Percentiles rank a stretch among this genome's conserved stretches.
Evolutionary conservation across 2,113 vertebrate genomes (phyloP).

Genomic region (Lontra canadensis): DNA sequence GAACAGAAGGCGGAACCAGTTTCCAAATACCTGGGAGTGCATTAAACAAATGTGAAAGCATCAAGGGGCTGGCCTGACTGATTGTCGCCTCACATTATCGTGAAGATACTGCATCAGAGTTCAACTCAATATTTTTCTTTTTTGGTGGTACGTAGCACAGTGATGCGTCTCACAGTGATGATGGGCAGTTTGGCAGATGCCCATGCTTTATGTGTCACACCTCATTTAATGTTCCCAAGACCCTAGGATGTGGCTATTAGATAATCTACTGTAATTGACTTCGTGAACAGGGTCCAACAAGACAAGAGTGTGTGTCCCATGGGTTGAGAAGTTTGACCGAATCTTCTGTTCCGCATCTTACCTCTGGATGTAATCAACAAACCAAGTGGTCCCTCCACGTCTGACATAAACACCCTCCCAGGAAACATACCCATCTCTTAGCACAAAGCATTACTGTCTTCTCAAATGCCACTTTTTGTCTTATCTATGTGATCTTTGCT

Average conservation of each 20-base stretch:
- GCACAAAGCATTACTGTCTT: neutral
- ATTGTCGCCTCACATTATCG: neutral
- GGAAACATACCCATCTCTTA: neutral
- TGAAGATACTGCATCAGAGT: neutral
- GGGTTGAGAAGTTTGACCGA: constrained; percentile 81
- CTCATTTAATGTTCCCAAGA: neutral
- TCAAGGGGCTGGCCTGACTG: neutral
- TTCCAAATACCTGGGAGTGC: neutral
- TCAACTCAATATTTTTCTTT: neutral
- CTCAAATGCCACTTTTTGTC: neutral
- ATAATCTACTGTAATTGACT: constrained; percentile 78
- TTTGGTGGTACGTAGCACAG: too few relatives aligned
- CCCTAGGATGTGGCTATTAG: neutral
- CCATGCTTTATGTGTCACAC: neutral
- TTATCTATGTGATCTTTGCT: accelerated
- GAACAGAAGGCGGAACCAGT: neutral
- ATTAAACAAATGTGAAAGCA: neutral
- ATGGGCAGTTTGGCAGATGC: accelerated
- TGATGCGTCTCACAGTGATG: neutral
- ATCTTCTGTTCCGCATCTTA: constrained; percentile 75
- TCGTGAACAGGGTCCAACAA: constrained; percentile 79
- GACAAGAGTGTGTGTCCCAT: constrained; percentile 76
- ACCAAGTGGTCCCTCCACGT: constrained; percentile 64
- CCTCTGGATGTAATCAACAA: constrained; percentile 79
- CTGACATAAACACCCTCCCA: neutral